Conservation (phyloP, 2,888 invertebrate species). For the Tubulanus polymorphus region DNA sequence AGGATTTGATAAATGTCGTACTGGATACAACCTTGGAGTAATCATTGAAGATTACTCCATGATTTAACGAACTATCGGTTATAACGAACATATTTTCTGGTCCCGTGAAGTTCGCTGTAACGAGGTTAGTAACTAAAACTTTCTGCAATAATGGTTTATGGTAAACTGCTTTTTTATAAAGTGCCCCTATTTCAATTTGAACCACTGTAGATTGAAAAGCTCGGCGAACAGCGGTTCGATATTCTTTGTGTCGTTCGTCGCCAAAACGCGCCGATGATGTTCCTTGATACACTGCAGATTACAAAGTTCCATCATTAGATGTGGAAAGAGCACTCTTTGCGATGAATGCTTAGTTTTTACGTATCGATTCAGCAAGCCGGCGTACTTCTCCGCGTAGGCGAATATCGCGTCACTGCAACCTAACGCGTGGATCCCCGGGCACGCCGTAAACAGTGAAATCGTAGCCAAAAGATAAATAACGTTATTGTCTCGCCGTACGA, state of each 20-base stretch:
- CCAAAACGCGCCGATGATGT: background rate
- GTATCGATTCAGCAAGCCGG: background rate
- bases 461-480: background rate
- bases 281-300: background rate
- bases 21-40: too few relatives aligned
- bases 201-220: background rate
- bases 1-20: too few relatives aligned
- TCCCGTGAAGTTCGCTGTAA: too few relatives aligned
- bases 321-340: background rate
- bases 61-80: too few relatives aligned
- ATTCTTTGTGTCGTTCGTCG: background rate
- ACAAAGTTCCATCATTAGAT: background rate
- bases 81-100: too few relatives aligned
- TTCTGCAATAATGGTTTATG: too few relatives aligned
- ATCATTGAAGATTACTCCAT: too few relatives aligned
- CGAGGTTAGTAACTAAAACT: too few relatives aligned
- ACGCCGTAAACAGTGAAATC: background rate
- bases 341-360: background rate
- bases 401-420: background rate
- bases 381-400: background rate
- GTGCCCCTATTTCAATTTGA: too few relatives aligned
- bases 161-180: too few relatives aligned
- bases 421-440: too few relatives aligned
- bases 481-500: background rate
- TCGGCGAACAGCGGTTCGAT: background rate